A percentile compares a stretch with the other conserved stretches of the same genome.
These are phyloP conservation scores for Periphyllus acericola DNA, from an alignment of 2,888 invertebrate species.

Conservation along the genomic window DNA sequence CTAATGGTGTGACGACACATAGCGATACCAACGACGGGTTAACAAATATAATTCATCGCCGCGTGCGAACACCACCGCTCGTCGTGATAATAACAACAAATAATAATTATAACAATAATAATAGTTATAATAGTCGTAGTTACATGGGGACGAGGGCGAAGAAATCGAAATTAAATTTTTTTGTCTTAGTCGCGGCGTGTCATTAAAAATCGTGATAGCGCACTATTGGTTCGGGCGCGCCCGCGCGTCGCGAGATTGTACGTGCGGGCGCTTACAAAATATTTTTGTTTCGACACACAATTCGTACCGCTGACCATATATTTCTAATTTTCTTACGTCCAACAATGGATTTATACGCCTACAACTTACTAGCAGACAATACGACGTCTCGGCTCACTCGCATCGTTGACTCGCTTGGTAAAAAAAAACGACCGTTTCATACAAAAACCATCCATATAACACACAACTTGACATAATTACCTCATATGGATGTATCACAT, in stretches of 20 bases:
- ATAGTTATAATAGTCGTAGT: not conserved
- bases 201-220: conserved; percentile 56
- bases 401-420: not conserved
- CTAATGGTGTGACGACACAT: too few relatives aligned
- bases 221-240: not conserved
- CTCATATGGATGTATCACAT: not conserved
- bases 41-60: not conserved
- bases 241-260: conserved; percentile 3
- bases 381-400: not conserved
- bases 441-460: not conserved
- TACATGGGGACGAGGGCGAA: not conserved
- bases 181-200: conserved; percentile 31
- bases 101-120: not conserved
- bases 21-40: too few relatives aligned
- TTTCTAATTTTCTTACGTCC: not conserved
- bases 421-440: not conserved
- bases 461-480: too few relatives aligned
- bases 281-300: too few relatives aligned
- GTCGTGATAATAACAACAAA: not conserved
- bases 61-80: not conserved
- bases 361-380: not conserved
- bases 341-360: not conserved
- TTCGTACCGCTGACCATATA: not conserved
- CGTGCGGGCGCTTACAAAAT: too few relatives aligned
- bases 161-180: conserved; percentile 32